These are phyloP conservation scores for Microctenopoma stevenorrisi DNA, from an alignment of 2,797 vertebrate genomes.

Conservation along the genomic window DNA sequence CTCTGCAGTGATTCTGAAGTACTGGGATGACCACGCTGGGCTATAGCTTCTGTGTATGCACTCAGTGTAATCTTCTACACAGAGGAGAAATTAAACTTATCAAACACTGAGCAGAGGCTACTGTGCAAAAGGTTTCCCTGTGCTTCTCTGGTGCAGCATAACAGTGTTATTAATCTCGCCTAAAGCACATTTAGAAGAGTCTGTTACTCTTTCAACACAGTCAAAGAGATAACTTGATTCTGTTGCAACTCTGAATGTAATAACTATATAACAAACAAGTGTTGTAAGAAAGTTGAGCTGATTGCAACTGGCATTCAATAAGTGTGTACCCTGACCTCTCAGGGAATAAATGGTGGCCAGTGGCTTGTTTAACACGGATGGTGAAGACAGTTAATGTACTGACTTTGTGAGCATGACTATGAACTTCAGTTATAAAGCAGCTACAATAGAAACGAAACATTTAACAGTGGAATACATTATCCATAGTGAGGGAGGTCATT, in stretches of 20 bases:
- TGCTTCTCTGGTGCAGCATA: constrained; percentile 13
- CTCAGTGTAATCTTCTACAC: constrained; percentile 26
- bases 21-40: constrained; percentile 12
- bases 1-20: neutral
- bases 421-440: too few relatives aligned
- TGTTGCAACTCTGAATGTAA: too few relatives aligned
- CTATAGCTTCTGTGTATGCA: constrained; percentile 11
- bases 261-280: neutral
- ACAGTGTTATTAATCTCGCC: constrained; percentile 6
- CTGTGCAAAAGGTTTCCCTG: constrained; percentile 27
- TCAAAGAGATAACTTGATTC: neutral
- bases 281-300: neutral
- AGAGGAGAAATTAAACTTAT: constrained; percentile 48
- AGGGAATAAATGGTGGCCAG: neutral
- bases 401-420: too few relatives aligned
- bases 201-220: constrained; percentile 19
- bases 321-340: neutral
- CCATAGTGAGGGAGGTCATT: too few relatives aligned
- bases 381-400: too few relatives aligned
- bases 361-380: too few relatives aligned
- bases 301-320: neutral
- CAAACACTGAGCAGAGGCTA: constrained; percentile 35
- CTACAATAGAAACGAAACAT: too few relatives aligned
- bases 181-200: neutral
- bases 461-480: too few relatives aligned